Conservation (phyloP, 2,888 invertebrate genomes). For the Habrosyne pyritoides region DNA sequence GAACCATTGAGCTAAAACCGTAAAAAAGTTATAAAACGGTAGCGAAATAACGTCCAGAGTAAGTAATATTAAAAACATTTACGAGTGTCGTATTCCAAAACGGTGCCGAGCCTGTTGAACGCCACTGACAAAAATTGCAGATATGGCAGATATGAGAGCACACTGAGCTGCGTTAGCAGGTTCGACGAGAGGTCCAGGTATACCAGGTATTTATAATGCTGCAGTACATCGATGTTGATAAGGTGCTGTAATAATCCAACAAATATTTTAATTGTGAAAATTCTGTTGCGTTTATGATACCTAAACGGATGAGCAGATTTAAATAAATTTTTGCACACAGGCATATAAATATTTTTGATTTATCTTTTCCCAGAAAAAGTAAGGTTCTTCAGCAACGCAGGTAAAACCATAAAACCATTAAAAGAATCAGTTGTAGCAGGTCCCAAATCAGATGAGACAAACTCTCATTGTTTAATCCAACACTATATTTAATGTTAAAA, state of each 20-base stretch:
- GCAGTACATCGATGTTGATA: constrained; percentile 76
- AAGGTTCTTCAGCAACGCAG: too few relatives aligned
- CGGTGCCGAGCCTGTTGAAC: constrained; percentile 76
- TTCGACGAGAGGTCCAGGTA: constrained; percentile 85
- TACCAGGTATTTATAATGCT: constrained; percentile 82
- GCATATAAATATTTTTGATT: too few relatives aligned
- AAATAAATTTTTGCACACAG: too few relatives aligned
- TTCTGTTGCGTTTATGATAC: too few relatives aligned
- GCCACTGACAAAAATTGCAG: constrained; percentile 83
- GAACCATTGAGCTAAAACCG: constrained; percentile 80
- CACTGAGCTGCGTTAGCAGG: constrained; percentile 72
- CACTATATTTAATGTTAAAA: too few relatives aligned
- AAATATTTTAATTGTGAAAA: neutral
- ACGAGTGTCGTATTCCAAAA: constrained; percentile 82
- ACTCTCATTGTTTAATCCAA: too few relatives aligned
- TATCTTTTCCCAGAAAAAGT: too few relatives aligned
- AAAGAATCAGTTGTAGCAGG: neutral
- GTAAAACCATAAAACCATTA: too few relatives aligned
- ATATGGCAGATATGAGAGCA: constrained; percentile 80
- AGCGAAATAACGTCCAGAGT: neutral
- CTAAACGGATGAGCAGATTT: too few relatives aligned
- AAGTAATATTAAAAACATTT: constrained; percentile 38
- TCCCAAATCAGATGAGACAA: too few relatives aligned
- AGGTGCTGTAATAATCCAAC: constrained; percentile 48
- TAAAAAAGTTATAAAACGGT: constrained; percentile 15